These are phyloP conservation scores for Himalopsyche phryganea DNA, from an alignment of 1,140 invertebrate genomes.

Conservation along the genomic window DNA sequence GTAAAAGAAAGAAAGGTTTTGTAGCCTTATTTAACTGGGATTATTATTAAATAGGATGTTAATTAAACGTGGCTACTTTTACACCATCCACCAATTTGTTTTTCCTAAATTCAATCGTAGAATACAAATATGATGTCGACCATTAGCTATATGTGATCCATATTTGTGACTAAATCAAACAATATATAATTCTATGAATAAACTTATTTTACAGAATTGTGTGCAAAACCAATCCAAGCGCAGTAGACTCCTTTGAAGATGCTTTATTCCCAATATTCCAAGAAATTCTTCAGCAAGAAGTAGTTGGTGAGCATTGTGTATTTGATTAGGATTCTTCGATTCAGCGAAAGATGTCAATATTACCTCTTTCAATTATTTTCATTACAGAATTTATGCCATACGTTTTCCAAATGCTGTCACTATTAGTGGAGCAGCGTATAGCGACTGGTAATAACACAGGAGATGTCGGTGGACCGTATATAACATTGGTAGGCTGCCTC, in stretches of 20 bases:
- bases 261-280: conserved; percentile 91
- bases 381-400: conserved; percentile 93
- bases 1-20: too few relatives aligned
- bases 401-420: conserved; percentile 92
- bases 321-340: background rate
- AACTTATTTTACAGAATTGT: conserved; percentile 73
- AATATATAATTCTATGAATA: too few relatives aligned
- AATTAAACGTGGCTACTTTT: too few relatives aligned
- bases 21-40: too few relatives aligned
- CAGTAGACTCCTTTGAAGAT: conserved; percentile 86
- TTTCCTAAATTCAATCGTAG: too few relatives aligned
- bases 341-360: too few relatives aligned
- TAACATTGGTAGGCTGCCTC: conserved; percentile 84
- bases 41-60: too few relatives aligned
- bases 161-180: too few relatives aligned
- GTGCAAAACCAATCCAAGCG: conserved; percentile 73
- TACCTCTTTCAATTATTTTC: conserved; percentile 3
- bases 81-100: too few relatives aligned
- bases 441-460: conserved; percentile 47
- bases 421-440: conserved; percentile 81
- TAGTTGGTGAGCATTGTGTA: conserved; percentile 66
- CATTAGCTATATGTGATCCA: too few relatives aligned
- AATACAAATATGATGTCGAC: too few relatives aligned
- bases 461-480: conserved; percentile 75
- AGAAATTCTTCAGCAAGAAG: conserved; percentile 87